Evolutionary conservation across 2,888 invertebrate species (phyloP).

Genomic region (Tryphoninae sp.): DNA sequence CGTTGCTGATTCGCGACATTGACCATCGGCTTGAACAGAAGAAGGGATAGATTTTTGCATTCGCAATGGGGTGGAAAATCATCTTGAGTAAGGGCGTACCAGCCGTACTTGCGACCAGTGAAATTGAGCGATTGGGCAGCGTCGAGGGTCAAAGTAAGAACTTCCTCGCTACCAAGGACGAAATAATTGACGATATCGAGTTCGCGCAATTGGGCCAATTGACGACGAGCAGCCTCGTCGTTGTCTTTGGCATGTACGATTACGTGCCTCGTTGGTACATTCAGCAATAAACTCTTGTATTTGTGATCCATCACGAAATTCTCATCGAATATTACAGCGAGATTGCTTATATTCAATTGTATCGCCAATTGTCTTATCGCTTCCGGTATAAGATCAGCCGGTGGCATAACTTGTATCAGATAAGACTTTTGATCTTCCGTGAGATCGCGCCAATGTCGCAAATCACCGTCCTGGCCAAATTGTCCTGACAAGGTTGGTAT

Average conservation of each 20-base stretch:
- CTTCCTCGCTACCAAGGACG: conserved; percentile 88
- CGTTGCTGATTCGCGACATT: conserved; percentile 86
- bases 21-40: conserved; percentile 88
- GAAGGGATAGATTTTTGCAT: conserved; percentile 89
- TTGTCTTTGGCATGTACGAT: conserved; percentile 86
- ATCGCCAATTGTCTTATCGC: conserved; percentile 91
- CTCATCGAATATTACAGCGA: conserved; percentile 95
- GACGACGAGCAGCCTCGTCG: conserved; percentile 83
- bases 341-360: conserved; percentile 91
- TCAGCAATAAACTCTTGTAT: conserved; percentile 94
- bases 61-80: conserved; percentile 87
- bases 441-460: conserved; percentile 91
- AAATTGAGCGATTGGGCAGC: conserved; percentile 88
- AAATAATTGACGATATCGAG: conserved; percentile 95
- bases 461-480: conserved; percentile 92
- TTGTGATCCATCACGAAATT: conserved; percentile 96
- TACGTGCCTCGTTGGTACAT: conserved; percentile 94
- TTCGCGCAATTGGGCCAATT: conserved; percentile 88
- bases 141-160: conserved; percentile 87
- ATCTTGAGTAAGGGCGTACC: conserved; percentile 92
- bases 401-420: conserved; percentile 92
- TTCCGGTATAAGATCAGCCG: conserved; percentile 92
- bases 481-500: conserved; percentile 93
- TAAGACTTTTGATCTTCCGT: conserved; percentile 87
- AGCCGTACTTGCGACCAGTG: conserved; percentile 92